Base-by-base conservation (phyloP, 2,113 vertebrate genomes). In the Lagopus leucura region DNA sequence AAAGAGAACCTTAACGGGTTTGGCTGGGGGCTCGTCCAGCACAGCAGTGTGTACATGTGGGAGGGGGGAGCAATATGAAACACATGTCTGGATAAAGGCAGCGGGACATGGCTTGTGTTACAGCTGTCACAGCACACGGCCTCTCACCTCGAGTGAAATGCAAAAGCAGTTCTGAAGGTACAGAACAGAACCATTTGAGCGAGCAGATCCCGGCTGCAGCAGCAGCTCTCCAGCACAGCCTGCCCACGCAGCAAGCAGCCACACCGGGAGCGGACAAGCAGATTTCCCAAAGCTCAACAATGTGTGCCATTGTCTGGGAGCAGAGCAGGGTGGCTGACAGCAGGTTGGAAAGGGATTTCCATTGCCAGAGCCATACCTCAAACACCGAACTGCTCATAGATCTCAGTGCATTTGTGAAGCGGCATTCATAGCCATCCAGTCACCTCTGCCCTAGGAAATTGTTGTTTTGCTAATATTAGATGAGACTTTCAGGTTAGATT, bases 381-480 rank as follows among this genome's bases (percentile, higher is more conserved):
- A 77, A 61, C 47, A 81, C 61, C 38, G 64, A 25, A 22, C 17
- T 38, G 5, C 60, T 13, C 34, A 50, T 1, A 88, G 40, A 72
- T 43, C 36, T 32, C 74, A 48, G 30, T 7, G 2, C 11, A 27
- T 69, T 72, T 83, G 25, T 70, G 61, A 66, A 93, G 34, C 19
- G 66, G 54, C 58, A 87, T 79, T 67, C 84, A 55, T 10, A 47
- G 69, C 40, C 76, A 90, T 27, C 50, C 55, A 70, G 36, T 54
- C 60, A 87, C 64, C 52, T 63, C 71, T 63, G 48, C 65, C 81
- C 57, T 86, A 73, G 65, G 82, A 93, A 95, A 81, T 7, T 10
- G 83, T 94, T 94, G 83, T 94, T 94, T 93, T 92, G 48, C 91
- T 94, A 91, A 95, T 90, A 94, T 88, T 89, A 90, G 82, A 92